Conservation (phyloP, 2,888 invertebrate species). For the Xestia ashworthii region DNA sequence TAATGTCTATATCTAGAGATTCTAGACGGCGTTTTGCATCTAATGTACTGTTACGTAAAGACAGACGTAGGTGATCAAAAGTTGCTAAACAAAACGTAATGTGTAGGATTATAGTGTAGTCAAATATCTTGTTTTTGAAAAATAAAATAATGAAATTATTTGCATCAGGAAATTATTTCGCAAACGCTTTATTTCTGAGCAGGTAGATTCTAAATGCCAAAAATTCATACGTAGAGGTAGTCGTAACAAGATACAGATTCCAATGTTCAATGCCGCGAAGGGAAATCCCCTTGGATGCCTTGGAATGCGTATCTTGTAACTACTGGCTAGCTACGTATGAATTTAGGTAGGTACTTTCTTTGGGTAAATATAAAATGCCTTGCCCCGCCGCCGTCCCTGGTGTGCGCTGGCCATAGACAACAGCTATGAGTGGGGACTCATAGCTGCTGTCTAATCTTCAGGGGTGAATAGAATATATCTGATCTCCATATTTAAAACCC, state of each 20-base stretch:
- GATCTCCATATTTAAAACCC: too few relatives aligned
- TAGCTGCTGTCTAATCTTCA: too few relatives aligned
- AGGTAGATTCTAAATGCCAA: neutral
- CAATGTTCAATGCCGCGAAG: neutral
- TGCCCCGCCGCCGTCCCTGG: neutral
- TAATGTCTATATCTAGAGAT: constrained; percentile 50
- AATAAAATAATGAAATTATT: neutral
- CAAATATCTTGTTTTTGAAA: neutral
- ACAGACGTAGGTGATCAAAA: neutral
- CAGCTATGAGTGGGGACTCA: too few relatives aligned
- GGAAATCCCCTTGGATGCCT: neutral
- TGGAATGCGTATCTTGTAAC: neutral
- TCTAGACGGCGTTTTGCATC: constrained; percentile 7
- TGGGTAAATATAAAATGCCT: neutral
- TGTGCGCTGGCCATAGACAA: neutral
- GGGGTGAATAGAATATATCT: too few relatives aligned
- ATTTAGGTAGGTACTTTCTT: neutral
- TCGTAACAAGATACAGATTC: neutral
- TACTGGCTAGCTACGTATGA: neutral
- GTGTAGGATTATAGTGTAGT: neutral
- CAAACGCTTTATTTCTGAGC: neutral
- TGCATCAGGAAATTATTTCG: neutral
- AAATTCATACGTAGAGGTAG: neutral
- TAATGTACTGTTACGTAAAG: neutral
- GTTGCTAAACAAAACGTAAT: neutral